Evolutionary conservation across 2,888 invertebrate species (phyloP), one percentile per base, ranked within the genome.

Genomic region (Ennomos fuscantarius): DNA sequence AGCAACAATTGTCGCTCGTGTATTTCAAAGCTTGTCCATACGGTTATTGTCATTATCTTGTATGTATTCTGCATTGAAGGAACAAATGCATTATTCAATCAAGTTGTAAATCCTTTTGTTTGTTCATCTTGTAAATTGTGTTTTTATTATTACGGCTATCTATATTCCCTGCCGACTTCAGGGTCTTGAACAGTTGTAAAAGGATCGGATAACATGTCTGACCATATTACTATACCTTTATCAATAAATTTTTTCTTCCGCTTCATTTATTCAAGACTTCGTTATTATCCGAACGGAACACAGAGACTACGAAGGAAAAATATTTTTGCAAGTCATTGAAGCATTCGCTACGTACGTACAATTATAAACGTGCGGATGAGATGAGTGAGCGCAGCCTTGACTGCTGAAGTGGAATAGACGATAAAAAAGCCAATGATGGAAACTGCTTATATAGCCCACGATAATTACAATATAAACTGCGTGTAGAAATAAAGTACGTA

Each of bases 401-500:
- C 49, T 66, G 54, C 55, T 67, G 63, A 65, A 62, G 60, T 62
- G 48, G 55, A 64, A 64, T 59, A 50, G 57, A 51, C 60, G 51
- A 63, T 63, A 46, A 32, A 58, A 69, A 73, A 71, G 68, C 61
- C 43, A 34, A 60, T 61, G 70, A 63, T 73, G 65, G 64, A 69
- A 68, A 65, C 65, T 49, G 66, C 60, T 73, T 61, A 63, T 63
- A 62, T 63, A 68, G 70, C 73, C 66, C 70, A 69, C 66, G 65
- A 66, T 58, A 43, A 57, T 57, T 57, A 39, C 32, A 43, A 44
- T n/a, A 35, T 48, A 48, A 48, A 13, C 56, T 63, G 60, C 58
- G 60, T 52, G 63, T 61, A 62, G 69, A 71, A 70, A 69, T 65
- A 69, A 64, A n/a, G n/a, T n/a, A n/a, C 72, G 63, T 73, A 69